phyloP scores from a whole-genome alignment of 2,888 invertebrate genomes.

The Amblyjoppa proteus region DNA sequence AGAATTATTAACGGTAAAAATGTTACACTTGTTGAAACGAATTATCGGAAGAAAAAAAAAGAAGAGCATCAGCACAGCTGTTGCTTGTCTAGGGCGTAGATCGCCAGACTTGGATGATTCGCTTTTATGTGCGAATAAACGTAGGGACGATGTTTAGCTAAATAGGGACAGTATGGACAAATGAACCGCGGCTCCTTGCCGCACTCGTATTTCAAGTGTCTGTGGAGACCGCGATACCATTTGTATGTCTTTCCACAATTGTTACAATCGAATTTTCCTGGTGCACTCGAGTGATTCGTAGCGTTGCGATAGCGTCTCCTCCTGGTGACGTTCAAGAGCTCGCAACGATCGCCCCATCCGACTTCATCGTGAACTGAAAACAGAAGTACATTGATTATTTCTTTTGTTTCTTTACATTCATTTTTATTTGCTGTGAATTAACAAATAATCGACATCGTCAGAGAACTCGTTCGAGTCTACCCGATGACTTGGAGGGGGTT shows the following conservation, averaged over 20 bases:
- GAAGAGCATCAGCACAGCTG: not conserved
- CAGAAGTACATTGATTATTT: not conserved
- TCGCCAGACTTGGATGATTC: conserved; percentile 16
- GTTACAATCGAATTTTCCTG: conserved; percentile 76
- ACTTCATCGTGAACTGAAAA: conserved; percentile 67
- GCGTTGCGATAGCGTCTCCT: conserved; percentile 8
- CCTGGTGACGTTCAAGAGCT: conserved; percentile 5
- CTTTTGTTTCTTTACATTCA: not conserved
- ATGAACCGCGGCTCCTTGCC: conserved; percentile 85
- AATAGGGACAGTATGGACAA: conserved; percentile 82
- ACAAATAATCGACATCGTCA: not conserved
- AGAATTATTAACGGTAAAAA: not conserved
- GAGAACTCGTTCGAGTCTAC: not conserved
- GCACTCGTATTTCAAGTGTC: conserved; percentile 85
- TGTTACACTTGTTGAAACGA: not conserved
- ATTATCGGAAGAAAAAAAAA: not conserved
- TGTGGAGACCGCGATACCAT: conserved; percentile 84
- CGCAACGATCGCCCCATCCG: conserved; percentile 46
- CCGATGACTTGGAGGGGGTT: not conserved
- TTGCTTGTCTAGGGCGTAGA: conserved; percentile 41
- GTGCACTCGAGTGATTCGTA: conserved; percentile 43
- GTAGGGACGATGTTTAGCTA: conserved; percentile 26
- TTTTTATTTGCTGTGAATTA: not conserved
- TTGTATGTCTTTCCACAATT: conserved; percentile 77
- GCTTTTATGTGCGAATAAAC: conserved; percentile 39